Evolutionary conservation across 2,888 invertebrate genomes (phyloP).

Genomic region (Agrochola macilenta): DNA sequence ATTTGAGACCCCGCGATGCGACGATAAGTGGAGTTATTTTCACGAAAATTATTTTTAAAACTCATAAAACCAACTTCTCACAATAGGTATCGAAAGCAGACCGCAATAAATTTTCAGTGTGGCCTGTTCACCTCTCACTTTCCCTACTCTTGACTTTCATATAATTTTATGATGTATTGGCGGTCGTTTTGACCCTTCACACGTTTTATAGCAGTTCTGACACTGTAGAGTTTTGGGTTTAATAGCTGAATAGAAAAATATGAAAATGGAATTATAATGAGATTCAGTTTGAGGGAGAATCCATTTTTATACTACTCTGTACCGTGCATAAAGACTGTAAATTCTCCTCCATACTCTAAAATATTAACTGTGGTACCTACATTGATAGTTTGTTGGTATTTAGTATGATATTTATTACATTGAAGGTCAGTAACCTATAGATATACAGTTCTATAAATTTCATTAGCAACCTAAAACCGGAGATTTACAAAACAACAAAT

Average conservation of each 20-base stretch:
- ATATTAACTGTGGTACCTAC: not conserved
- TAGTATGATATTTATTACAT: not conserved
- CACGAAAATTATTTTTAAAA: conserved; percentile 84
- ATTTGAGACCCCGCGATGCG: conserved; percentile 64
- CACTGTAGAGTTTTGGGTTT: conserved; percentile 73
- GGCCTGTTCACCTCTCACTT: conserved; percentile 87
- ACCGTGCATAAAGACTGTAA: not conserved
- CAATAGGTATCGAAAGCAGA: conserved; percentile 89
- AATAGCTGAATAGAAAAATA: conserved; percentile 61
- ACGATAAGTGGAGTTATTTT: conserved; percentile 79
- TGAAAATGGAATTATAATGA: conserved; percentile 61
- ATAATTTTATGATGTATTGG: conserved; percentile 90
- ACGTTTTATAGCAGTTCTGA: conserved; percentile 85
- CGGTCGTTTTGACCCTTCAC: conserved; percentile 88
- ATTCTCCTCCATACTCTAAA: not conserved
- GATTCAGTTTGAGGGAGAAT: conserved; percentile 37
- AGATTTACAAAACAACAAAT: not conserved
- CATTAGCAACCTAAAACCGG: not conserved
- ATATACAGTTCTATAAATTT: not conserved
- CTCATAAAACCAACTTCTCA: conserved; percentile 83
- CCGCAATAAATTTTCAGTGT: conserved; percentile 86
- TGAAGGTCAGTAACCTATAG: no score
- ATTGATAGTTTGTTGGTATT: not conserved
- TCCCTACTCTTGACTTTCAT: conserved; percentile 90
- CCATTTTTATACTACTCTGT: conserved; percentile 17